phyloP scores from a whole-genome alignment of 92 coral and sea anemone genomes.

The Chrysogorgia sp. region DNA sequence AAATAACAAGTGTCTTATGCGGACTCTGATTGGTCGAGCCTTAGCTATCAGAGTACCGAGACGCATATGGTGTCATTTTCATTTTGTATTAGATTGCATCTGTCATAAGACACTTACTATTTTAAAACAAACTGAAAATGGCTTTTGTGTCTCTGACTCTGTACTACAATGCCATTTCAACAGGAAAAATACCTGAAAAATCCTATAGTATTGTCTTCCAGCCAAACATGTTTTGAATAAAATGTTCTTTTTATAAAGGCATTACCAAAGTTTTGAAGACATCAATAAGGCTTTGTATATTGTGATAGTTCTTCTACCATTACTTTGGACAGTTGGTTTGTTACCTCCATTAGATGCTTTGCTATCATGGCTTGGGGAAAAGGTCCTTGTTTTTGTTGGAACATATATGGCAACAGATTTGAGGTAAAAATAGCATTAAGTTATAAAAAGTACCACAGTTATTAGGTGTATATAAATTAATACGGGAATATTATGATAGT shows the following conservation, averaged over 20 bases:
- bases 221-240: neutral
- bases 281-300: slow-evolving; percentile 72
- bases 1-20: too few species aligned
- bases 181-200: too few species aligned
- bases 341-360: slow-evolving; percentile 94
- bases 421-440: slow-evolving; percentile 60
- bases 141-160: too few species aligned
- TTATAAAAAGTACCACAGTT: neutral
- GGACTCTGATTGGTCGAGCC: too few species aligned
- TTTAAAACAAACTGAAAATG: too few species aligned
- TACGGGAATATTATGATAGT: neutral
- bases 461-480: neutral
- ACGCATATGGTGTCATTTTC: too few species aligned
- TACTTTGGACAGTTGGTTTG: slow-evolving; percentile 80
- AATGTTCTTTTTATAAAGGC: slow-evolving; percentile 36
- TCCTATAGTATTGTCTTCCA: too few species aligned
- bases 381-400: slow-evolving; percentile 79
- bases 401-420: slow-evolving; percentile 90
- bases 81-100: too few species aligned
- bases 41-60: too few species aligned
- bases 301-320: slow-evolving; percentile 71
- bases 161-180: too few species aligned
- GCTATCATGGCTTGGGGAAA: slow-evolving; percentile 87
- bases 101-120: too few species aligned
- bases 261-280: slow-evolving; percentile 61